Base-by-base conservation (phyloP, 2,113 vertebrate species). In the Microcebus griseorufus region DNA sequence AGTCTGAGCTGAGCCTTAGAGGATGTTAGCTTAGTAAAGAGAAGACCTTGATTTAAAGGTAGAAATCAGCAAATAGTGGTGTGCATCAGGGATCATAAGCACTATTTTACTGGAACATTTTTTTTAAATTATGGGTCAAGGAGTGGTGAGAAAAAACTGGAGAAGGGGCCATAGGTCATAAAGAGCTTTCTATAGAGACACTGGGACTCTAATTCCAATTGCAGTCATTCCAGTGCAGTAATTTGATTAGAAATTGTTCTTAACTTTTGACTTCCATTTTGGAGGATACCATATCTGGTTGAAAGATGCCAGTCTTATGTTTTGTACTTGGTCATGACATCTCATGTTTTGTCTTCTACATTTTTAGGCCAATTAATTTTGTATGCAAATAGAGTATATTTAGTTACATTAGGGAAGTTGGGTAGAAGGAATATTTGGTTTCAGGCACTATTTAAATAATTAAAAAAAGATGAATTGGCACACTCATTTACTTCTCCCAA, bases 341-440 rank as follows among this genome's bases (percentile, higher is more conserved):
- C 32, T 84, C 10, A 34, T 51, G 42, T 69, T 83, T 92, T 95
- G 23, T 45, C 27, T 20, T 73, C 10, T 48, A 60, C 32, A 14
- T 84, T 96, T 91, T 58, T 29, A 85, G 60, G 39, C 0, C 39
- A 95, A 85, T 85, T 88, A 67, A 51, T 73, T 96, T 93, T 87
- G 11, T 58, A 14, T 76, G n/a, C 39, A 90, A 90, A 69, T 76
- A 55, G 12, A 6, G 8, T 86, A 16, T 81, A 53, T 42, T 73
- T 76, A 90, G 69, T 96, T 90, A 84, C 20, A 81, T 58, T 45
- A 89, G 53, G 13, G 51, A 84, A 91, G 73, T 64, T 58, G 37
- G 48, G 37, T 39, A 67, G 20, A 37, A 73, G 39, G 67, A 88
- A 29, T 84, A 42, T 58, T 82, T 97, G 32, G 11, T 25, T 90